Percentiles rank a stretch among this genome's conserved stretches.
Conservation (phyloP, 2,888 invertebrate genomes). For the Tetramorium bicarinatum region DNA sequence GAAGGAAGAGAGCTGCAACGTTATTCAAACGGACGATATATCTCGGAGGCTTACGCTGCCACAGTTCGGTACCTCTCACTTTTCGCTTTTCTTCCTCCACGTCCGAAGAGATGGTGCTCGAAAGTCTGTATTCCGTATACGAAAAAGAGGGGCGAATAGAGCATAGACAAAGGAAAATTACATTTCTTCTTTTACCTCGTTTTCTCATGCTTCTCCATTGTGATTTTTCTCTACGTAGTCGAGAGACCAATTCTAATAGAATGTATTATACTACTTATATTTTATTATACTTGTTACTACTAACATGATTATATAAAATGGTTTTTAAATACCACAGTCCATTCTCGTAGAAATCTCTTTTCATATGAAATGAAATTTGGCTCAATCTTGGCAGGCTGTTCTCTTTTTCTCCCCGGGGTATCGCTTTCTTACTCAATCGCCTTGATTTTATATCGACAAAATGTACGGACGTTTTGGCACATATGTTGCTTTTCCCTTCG, state of each 20-base stretch:
- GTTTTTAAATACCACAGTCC: background rate
- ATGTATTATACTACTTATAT: background rate
- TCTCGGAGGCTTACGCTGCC: conserved; percentile 82
- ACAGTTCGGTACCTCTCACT: conserved; percentile 75
- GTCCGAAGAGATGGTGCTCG: conserved; percentile 39
- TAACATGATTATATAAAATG: background rate
- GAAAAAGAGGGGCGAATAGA: conserved; percentile 24
- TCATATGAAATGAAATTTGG: background rate
- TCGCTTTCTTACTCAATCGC: conserved; percentile 12
- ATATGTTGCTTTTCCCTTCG: background rate
- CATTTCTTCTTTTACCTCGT: background rate
- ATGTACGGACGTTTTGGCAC: conserved; percentile 27
- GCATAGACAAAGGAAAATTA: conserved; percentile 24
- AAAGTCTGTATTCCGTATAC: conserved; percentile 31
- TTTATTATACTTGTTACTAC: background rate
- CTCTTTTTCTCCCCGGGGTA: background rate
- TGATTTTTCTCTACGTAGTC: background rate
- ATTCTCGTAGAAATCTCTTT: background rate
- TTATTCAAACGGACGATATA: conserved; percentile 85
- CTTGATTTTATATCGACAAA: background rate
- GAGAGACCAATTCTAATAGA: background rate
- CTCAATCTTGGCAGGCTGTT: background rate
- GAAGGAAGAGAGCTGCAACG: conserved; percentile 75
- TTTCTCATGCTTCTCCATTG: background rate
- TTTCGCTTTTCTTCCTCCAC: conserved; percentile 64